Conservation (phyloP, 2,797 vertebrate genomes). For the Hoplostethus atlanticus region DNA sequence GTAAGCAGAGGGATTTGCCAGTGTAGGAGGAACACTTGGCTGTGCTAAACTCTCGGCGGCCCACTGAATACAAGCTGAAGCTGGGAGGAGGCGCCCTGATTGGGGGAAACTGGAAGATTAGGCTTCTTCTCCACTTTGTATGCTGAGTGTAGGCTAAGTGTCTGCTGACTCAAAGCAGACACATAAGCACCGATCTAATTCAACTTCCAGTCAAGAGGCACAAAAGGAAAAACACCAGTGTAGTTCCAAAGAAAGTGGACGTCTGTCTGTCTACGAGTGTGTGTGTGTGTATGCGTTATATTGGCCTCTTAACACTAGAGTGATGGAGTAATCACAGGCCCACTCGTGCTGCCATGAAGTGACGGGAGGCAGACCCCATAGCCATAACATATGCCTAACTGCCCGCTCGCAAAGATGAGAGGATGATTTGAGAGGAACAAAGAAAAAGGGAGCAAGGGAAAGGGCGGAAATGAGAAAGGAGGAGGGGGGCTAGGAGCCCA, state of each 20-base stretch:
- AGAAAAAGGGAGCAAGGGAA: slow-evolving; percentile 40
- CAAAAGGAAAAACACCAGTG: slow-evolving; percentile 50
- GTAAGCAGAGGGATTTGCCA: slow-evolving; percentile 64
- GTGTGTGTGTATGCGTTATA: slow-evolving; percentile 15
- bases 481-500: slow-evolving; percentile 37
- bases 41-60: slow-evolving; percentile 44
- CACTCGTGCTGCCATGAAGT: slow-evolving; percentile 45
- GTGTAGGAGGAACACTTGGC: slow-evolving; percentile 64
- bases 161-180: slow-evolving; percentile 61
- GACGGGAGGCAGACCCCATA: slow-evolving; percentile 47
- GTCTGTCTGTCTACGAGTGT: slow-evolving; percentile 32
- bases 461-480: slow-evolving; percentile 44
- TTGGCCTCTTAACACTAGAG: slow-evolving; percentile 55
- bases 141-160: slow-evolving; percentile 36
- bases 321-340: slow-evolving; percentile 58
- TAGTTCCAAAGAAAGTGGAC: slow-evolving; percentile 51
- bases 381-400: slow-evolving; percentile 38
- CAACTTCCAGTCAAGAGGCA: slow-evolving; percentile 39
- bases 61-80: slow-evolving; percentile 42
- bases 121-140: slow-evolving; percentile 30
- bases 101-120: slow-evolving; percentile 10
- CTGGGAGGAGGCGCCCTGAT: slow-evolving; percentile 46
- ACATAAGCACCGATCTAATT: slow-evolving; percentile 46
- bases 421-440: slow-evolving; percentile 25
- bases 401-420: slow-evolving; percentile 47